Evolutionary conservation across 2,888 invertebrate genomes (phyloP).

Genomic region (Ptilodon capucinus): DNA sequence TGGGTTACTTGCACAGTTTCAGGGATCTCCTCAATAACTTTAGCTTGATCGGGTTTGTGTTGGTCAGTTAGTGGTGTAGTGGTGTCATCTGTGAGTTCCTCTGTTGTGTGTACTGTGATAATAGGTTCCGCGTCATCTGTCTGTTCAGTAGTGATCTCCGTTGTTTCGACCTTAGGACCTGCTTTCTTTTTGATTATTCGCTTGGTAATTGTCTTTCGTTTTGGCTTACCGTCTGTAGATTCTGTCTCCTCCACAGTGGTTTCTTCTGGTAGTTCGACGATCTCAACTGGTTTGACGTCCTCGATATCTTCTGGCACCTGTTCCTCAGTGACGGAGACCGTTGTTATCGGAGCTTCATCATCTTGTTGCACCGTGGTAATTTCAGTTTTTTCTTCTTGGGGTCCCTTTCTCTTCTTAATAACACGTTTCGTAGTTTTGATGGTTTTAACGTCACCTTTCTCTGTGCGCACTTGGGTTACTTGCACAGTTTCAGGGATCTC

Average conservation of each 20-base stretch:
- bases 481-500: constrained; percentile 31
- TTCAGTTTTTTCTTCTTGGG: constrained; percentile 32
- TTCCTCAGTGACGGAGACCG: constrained; percentile 6
- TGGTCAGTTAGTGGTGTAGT: constrained; percentile 1
- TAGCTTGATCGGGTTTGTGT: not conserved
- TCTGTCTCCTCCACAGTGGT: not conserved
- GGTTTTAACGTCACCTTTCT: constrained; percentile 25
- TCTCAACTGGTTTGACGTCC: not conserved
- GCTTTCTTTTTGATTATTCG: constrained; percentile 12
- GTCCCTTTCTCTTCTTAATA: constrained; percentile 41
- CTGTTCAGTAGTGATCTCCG: constrained; percentile 9
- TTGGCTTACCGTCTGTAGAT: constrained; percentile 10
- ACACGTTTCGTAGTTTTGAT: constrained; percentile 35
- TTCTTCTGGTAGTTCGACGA: constrained; percentile 6
- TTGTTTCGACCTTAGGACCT: constrained; percentile 13
- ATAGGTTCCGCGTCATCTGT: constrained; percentile 4
- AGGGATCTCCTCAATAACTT: constrained; percentile 20
- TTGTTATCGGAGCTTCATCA: constrained; percentile 31
- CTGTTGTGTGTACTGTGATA: constrained; percentile 2
- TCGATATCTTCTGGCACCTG: not conserved
- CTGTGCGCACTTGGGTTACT: constrained; percentile 35
- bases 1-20: constrained; percentile 22
- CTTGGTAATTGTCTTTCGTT: constrained; percentile 4
- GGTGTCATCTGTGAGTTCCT: constrained; percentile 5
- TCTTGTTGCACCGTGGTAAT: constrained; percentile 29